A percentile compares a stretch with the other conserved stretches of the same genome.
phyloP scores from a whole-genome alignment of 2,797 vertebrate species.

The Protosalanx chinensis region DNA sequence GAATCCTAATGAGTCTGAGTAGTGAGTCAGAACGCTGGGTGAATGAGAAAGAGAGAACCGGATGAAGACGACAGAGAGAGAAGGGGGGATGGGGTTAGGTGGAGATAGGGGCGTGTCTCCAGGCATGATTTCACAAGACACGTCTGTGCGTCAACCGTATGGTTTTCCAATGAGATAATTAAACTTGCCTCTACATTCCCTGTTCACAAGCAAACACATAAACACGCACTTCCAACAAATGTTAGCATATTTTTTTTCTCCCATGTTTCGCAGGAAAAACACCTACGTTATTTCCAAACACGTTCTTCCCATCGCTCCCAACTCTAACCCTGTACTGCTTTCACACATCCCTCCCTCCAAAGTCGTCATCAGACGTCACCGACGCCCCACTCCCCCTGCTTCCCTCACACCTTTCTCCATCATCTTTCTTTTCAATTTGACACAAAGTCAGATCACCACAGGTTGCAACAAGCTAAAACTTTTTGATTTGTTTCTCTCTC shows the following conservation, averaged over 20 bases:
- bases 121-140: slow-evolving; percentile 50
- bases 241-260: not conserved
- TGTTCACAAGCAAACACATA: slow-evolving; percentile 10
- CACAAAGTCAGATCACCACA: not conserved
- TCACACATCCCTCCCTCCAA: slow-evolving; percentile 28
- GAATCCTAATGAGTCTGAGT: slow-evolving; percentile 53
- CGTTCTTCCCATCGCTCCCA: not conserved
- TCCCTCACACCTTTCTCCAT: slow-evolving; percentile 1
- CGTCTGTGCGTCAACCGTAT: slow-evolving; percentile 64
- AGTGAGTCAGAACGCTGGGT: slow-evolving; percentile 35
- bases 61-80: slow-evolving; percentile 9
- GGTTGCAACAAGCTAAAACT: not conserved
- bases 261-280: not conserved
- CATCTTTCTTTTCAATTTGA: not conserved
- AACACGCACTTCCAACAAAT: not conserved
- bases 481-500: not conserved
- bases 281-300: too few relatives aligned
- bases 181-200: slow-evolving; percentile 39
- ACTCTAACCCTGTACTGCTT: slow-evolving; percentile 2
- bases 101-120: slow-evolving; percentile 67
- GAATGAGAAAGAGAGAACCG: not conserved
- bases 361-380: slow-evolving; percentile 20
- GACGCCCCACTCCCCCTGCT: slow-evolving; percentile 3
- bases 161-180: slow-evolving; percentile 46
- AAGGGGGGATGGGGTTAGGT: slow-evolving; percentile 17